phyloP scores from a whole-genome alignment of 1,140 invertebrate species.

The Adelges cooleyi region DNA sequence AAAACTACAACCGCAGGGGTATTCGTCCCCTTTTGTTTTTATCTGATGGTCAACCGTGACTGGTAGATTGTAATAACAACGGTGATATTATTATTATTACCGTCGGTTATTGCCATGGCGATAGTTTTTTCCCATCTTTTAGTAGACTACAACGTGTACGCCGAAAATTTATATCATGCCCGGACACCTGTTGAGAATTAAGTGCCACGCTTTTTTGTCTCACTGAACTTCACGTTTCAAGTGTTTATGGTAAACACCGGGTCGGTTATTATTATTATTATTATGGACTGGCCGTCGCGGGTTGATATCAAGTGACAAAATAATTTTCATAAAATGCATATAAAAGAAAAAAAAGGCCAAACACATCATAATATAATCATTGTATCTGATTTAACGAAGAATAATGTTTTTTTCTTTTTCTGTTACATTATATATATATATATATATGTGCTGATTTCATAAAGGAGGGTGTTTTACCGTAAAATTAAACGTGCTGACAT shows the following conservation, averaged over 20 bases:
- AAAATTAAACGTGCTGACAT: too few species aligned
- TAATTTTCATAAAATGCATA: constrained; percentile 20
- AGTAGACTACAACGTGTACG: not conserved
- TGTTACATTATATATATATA: too few species aligned
- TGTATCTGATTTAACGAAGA: too few species aligned
- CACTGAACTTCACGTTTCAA: not conserved
- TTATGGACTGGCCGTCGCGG: not conserved
- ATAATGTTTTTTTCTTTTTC: too few species aligned
- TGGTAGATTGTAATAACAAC: not conserved
- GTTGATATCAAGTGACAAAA: constrained; percentile 22
- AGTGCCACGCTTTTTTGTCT: constrained; percentile 1
- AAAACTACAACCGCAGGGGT: not conserved
- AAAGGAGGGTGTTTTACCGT: too few species aligned
- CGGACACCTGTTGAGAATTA: constrained; percentile 9
- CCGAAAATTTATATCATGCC: constrained; percentile 2
- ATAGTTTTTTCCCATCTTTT: not conserved
- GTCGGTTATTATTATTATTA: not conserved
- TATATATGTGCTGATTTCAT: too few species aligned
- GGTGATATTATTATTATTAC: constrained; percentile 24
- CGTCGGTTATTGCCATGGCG: not conserved
- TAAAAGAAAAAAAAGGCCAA: constrained; percentile 2
- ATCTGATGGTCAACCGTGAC: constrained; percentile 16
- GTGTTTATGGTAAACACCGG: not conserved
- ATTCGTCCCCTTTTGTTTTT: constrained; percentile 17
- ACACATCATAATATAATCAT: too few species aligned